Conservation (phyloP, 2,797 vertebrate species). For the Eulemur albifrons region DNA sequence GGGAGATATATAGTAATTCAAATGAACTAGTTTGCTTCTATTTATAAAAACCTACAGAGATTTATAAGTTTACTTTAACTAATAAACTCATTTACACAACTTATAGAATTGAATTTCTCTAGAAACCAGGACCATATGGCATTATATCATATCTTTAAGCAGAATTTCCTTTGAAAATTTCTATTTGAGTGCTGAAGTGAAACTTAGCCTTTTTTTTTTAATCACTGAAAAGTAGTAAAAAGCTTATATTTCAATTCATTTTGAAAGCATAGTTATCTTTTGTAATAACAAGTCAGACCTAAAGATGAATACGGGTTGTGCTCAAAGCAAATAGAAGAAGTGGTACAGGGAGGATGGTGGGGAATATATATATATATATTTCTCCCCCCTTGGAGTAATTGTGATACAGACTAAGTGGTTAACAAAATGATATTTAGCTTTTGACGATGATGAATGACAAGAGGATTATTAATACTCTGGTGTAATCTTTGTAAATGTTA, state of each 20-base stretch:
- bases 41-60: neutral
- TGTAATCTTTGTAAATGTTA: conserved; percentile 28
- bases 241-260: neutral
- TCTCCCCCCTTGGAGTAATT: neutral
- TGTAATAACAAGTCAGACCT: conserved; percentile 9
- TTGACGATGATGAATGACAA: neutral
- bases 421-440: conserved; percentile 29
- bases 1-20: neutral
- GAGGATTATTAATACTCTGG: neutral
- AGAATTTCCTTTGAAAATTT: conserved; percentile 35
- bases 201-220: conserved; percentile 22
- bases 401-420: neutral
- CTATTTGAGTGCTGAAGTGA: neutral
- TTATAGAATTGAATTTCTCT: conserved; percentile 24
- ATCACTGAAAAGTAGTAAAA: conserved; percentile 31
- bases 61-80: neutral
- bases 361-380: neutral
- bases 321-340: neutral
- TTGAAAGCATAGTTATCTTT: conserved; percentile 52
- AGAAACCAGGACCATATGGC: neutral
- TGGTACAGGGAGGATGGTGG: neutral
- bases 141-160: conserved; percentile 24
- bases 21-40: conserved; percentile 28
- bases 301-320: conserved; percentile 18
- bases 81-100: conserved; percentile 13